These are phyloP conservation scores for Gymnoscopelus braueri DNA, from an alignment of 2,797 vertebrate genomes.

Conservation along the genomic window DNA sequence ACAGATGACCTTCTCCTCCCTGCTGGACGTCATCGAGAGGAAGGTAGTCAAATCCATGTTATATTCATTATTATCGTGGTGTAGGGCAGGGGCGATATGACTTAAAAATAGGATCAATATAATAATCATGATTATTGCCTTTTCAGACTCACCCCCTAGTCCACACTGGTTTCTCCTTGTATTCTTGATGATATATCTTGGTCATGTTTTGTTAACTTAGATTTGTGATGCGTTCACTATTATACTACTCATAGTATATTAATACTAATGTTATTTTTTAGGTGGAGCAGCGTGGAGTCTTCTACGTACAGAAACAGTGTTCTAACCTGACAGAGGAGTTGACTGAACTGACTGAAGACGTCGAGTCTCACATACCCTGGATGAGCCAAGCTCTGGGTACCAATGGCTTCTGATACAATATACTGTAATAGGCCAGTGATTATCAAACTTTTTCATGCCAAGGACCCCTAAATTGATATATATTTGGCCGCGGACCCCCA, in stretches of 20 bases:
- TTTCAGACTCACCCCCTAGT: too few species aligned
- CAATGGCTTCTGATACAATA: too few species aligned
- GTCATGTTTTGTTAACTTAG: too few species aligned
- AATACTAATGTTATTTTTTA: slow-evolving; percentile 3
- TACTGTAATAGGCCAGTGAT: too few species aligned
- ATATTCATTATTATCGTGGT: neutral
- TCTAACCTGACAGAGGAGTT: slow-evolving; percentile 92
- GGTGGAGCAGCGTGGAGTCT: slow-evolving; percentile 77
- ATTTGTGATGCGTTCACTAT: too few species aligned
- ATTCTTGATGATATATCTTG: too few species aligned
- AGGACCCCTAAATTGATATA: too few species aligned
- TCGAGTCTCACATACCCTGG: slow-evolving; percentile 90
- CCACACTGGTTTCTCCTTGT: too few species aligned
- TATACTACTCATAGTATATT: too few species aligned
- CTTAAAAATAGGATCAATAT: neutral
- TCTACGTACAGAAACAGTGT: slow-evolving; percentile 96
- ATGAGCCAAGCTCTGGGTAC: slow-evolving; percentile 91
- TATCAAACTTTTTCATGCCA: too few species aligned
- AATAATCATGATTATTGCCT: too few species aligned
- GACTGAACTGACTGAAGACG: slow-evolving; percentile 86
- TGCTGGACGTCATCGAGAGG: slow-evolving; percentile 85
- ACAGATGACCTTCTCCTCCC: slow-evolving; percentile 81
- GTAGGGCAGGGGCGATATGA: neutral
- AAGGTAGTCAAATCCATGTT: slow-evolving; percentile 44
- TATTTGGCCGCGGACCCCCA: too few species aligned